Base-by-base conservation (phyloP, 2,797 vertebrate genomes). In the Sebastes matsubarae region DNA sequence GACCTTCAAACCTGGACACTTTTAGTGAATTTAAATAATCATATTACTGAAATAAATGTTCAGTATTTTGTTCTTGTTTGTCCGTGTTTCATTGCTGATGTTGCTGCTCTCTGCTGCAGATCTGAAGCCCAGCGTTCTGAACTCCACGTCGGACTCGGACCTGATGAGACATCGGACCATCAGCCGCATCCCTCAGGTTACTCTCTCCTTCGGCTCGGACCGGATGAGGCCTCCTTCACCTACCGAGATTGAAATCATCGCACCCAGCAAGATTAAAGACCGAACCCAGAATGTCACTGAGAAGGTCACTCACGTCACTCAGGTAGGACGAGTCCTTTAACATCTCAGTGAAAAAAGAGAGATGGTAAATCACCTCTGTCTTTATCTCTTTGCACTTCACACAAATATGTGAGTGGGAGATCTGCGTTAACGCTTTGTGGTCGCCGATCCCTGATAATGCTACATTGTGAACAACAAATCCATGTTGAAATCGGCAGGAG, bases 221-320 rank as follows among this genome's bases (percentile, higher is more conserved):
- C 96, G 96, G 20, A 95, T 98, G 65, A 96, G 96, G 68, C 97
- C 98, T 0, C 96, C 97, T 12, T 99, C 98, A 5, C 97, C 98
- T 86, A 95, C 97, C 0, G 98, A 99, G 92, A 99, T 99, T 0
- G 98, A 99, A 94, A 98, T 99, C 82, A 98, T 99, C 0, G 98
- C 98, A 0, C 97, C 97, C n/a, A 98, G 97, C 95, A 99, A 98
- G 86, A 96, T 99, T 84, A 97, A 97, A 79, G 98, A 99, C 68
- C 96, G 98, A 58, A 97, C 98, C 1, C 98, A 99, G 95, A 98
- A 99, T 0, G 98, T 99, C 94, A 99, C 98, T 0, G 98, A 99
- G 94, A 99, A 99, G 91, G 98, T 99, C 94, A 99, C 98, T 1
- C 98, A 99, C 94, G 98, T 99, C 84, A 96, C 96, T 2, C 96